A percentile compares a stretch with the other conserved stretches of the same genome.
Evolutionary conservation across 2,797 vertebrate species (phyloP).

Genomic region (Euphonia xanthogaster): DNA sequence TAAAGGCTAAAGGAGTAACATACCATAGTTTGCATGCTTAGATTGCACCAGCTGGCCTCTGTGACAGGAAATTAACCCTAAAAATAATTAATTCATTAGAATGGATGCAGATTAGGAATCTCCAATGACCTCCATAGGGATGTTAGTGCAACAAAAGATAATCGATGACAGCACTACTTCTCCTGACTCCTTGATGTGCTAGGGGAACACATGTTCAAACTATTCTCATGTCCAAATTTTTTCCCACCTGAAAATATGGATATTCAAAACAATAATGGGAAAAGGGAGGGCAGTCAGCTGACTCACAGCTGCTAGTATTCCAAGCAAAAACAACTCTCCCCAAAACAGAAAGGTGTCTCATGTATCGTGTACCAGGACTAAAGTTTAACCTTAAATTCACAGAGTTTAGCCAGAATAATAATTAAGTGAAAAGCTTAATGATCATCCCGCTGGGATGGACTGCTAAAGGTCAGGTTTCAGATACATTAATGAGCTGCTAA

Average conservation of each 20-base stretch:
- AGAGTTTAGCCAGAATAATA: not conserved
- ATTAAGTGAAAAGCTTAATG: slow-evolving; percentile 21
- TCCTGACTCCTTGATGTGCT: not conserved
- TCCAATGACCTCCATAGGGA: not conserved
- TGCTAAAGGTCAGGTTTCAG: slow-evolving; percentile 27
- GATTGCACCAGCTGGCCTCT: not conserved
- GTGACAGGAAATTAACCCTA: not conserved
- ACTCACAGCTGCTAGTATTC: not conserved
- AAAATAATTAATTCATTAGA: not conserved
- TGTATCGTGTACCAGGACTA: not conserved
- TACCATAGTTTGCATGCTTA: not conserved
- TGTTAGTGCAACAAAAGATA: not conserved
- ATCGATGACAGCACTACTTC: not conserved
- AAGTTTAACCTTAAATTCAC: not conserved
- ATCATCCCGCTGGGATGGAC: not conserved
- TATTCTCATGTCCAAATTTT: not conserved
- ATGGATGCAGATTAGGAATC: not conserved
- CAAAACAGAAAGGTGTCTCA: not conserved
- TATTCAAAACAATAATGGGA: not conserved
- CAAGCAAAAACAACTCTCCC: not conserved
- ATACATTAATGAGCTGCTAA: slow-evolving; percentile 30
- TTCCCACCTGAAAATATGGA: not conserved
- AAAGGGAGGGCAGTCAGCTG: not conserved
- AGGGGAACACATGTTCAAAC: not conserved
- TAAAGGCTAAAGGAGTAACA: not conserved